Conservation (phyloP, 2,888 invertebrate genomes). For the Uloborus plumipes region DNA sequence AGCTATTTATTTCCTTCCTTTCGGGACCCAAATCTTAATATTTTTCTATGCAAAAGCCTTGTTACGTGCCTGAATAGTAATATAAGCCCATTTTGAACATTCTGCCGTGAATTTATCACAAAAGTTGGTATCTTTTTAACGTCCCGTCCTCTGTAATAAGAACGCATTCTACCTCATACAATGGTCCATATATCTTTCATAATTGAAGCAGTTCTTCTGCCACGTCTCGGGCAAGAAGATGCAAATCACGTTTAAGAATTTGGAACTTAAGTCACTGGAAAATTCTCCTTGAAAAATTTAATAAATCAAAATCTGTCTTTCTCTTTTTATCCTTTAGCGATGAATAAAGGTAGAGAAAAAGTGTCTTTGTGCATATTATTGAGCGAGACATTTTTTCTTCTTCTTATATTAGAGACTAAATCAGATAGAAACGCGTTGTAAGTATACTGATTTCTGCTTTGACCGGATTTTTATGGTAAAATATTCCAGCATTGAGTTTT, state of each 20-base stretch:
- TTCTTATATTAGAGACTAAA: no score
- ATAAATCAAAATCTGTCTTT: slow-evolving; percentile 26
- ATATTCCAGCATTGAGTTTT: no score
- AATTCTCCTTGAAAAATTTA: slow-evolving; percentile 42
- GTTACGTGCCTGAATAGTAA: slow-evolving; percentile 33
- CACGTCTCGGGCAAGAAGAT: slow-evolving; percentile 11
- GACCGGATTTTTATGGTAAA: no score
- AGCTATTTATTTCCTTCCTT: no score
- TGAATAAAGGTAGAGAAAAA: no score
- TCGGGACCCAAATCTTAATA: no score
- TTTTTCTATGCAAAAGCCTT: slow-evolving; percentile 19
- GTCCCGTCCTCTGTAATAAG: slow-evolving; percentile 14
- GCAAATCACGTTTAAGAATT: slow-evolving; percentile 46
- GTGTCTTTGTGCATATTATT: no score
- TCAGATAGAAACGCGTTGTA: no score
- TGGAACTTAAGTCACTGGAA: slow-evolving; percentile 37
- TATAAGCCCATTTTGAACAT: slow-evolving; percentile 26
- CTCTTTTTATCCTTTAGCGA: no score
- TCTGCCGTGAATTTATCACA: slow-evolving; percentile 31
- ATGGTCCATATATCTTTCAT: slow-evolving; percentile 41
- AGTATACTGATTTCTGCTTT: no score
- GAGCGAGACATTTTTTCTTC: no score
- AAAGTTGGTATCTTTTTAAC: background rate
- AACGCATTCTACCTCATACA: background rate
- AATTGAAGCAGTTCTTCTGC: slow-evolving; percentile 35